A percentile compares a stretch with the other conserved stretches of the same genome.
Evolutionary conservation across 2,888 invertebrate genomes (phyloP).

Genomic region (Oligia latruncula): DNA sequence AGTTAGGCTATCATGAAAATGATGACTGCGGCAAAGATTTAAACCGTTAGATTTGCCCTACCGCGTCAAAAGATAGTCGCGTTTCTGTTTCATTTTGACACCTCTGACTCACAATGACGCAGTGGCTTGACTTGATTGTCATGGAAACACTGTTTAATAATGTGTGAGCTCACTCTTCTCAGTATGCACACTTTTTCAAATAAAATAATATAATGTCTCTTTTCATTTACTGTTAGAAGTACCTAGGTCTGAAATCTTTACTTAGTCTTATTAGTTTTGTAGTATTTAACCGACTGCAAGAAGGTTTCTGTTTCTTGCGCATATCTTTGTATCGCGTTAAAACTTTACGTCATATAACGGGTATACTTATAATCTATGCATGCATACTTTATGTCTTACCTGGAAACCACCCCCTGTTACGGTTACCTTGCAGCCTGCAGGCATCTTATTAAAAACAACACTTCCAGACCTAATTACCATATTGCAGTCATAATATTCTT

Average conservation of each 20-base stretch:
- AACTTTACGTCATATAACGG: neutral
- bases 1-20: too few species aligned
- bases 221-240: neutral
- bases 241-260: neutral
- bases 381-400: neutral
- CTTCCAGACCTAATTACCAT: neutral
- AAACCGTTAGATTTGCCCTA: too few species aligned
- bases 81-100: too few species aligned
- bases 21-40: too few species aligned
- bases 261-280: neutral
- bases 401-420: too few species aligned
- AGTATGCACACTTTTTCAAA: too few species aligned
- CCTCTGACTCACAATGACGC: too few species aligned
- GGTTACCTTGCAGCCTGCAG: neutral
- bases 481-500: neutral
- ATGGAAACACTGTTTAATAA: too few species aligned
- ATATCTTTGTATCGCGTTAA: neutral
- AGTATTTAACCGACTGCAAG: neutral
- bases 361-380: neutral
- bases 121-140: too few species aligned
- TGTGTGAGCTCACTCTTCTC: too few species aligned
- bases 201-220: neutral
- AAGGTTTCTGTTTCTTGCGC: neutral
- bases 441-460: constrained; percentile 7
- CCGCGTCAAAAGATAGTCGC: too few species aligned